A percentile compares a stretch with the other conserved stretches of the same genome.
Conservation (phyloP, 2,113 vertebrate species). For the Platanista minor region DNA sequence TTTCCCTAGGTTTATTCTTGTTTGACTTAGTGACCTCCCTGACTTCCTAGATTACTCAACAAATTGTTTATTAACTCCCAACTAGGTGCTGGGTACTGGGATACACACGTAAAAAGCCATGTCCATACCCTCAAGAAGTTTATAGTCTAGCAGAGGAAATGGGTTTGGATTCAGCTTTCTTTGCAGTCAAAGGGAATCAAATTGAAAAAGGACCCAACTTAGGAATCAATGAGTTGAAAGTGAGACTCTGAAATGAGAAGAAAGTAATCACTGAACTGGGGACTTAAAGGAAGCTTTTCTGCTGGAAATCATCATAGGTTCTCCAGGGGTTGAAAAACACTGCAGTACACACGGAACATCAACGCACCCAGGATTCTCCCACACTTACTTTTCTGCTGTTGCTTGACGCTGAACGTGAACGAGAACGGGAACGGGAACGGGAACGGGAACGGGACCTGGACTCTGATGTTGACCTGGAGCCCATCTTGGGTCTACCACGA, state of each 20-base stretch:
- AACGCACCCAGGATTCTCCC: background rate
- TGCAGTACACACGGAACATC: background rate
- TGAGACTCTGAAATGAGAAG: background rate
- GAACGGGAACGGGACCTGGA: conserved; percentile 74
- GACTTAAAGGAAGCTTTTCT: background rate
- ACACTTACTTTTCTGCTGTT: conserved; percentile 77
- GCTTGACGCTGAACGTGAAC: conserved; percentile 70
- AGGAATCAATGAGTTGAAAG: conserved; percentile 5
- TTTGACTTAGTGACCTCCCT: background rate
- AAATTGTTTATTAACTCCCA: conserved; percentile 12
- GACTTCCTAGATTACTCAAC: background rate
- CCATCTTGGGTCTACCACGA: conserved; percentile 41
- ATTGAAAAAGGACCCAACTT: conserved; percentile 3
- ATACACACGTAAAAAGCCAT: background rate
- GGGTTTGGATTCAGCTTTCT: background rate
- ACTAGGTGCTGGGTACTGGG: background rate
- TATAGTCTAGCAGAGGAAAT: background rate
- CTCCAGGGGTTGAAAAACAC: background rate
- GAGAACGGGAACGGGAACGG: conserved; percentile 36
- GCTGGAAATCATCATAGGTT: background rate
- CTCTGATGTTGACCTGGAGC: conserved; percentile 71
- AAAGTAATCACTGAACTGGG: background rate
- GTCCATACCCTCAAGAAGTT: background rate
- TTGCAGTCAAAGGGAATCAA: conserved; percentile 16
- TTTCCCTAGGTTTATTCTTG: background rate